Percentiles rank a stretch among this genome's conserved stretches.
phyloP scores from a whole-genome alignment of 2,888 invertebrate species.

The Perizoma flavofasciatum region DNA sequence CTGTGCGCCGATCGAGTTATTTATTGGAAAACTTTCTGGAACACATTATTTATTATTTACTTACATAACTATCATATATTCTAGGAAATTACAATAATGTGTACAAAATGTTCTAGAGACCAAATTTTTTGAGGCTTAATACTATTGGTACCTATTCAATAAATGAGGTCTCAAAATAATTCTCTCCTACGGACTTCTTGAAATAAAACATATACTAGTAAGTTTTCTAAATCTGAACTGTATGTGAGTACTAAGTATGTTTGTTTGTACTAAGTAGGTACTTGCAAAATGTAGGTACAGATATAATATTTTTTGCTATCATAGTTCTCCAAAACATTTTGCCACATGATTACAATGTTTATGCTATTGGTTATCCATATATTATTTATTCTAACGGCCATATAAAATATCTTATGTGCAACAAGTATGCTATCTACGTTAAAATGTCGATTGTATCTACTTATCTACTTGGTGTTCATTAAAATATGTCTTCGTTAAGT shows the following conservation, averaged over 20 bases:
- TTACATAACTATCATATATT: conserved; percentile 46
- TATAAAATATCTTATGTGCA: conserved; percentile 37
- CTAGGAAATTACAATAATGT: conserved; percentile 16
- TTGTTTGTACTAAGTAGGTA: too few species aligned
- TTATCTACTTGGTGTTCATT: conserved; percentile 77
- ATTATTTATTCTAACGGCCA: conserved; percentile 34
- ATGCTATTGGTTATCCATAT: conserved; percentile 18
- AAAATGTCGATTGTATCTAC: conserved; percentile 63
- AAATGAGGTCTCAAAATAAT: neutral
- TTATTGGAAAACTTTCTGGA: conserved; percentile 76
- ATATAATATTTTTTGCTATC: too few species aligned
- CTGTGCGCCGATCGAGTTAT: conserved; percentile 59
- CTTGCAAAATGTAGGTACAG: too few species aligned
- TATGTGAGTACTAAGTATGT: too few species aligned
- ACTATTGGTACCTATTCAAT: too few species aligned
- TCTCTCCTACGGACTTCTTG: neutral
- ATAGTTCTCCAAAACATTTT: conserved; percentile 18
- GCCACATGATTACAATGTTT: conserved; percentile 7
- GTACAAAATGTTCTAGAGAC: conserved; percentile 17
- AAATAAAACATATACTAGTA: too few species aligned
- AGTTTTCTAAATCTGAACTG: too few species aligned
- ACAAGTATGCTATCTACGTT: conserved; percentile 41
- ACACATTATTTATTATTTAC: conserved; percentile 60
- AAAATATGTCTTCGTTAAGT: conserved; percentile 66
- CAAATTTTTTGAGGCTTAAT: neutral